Evolutionary conservation across 2,113 vertebrate species (phyloP).

Genomic region (Glaucomys volans): DNA sequence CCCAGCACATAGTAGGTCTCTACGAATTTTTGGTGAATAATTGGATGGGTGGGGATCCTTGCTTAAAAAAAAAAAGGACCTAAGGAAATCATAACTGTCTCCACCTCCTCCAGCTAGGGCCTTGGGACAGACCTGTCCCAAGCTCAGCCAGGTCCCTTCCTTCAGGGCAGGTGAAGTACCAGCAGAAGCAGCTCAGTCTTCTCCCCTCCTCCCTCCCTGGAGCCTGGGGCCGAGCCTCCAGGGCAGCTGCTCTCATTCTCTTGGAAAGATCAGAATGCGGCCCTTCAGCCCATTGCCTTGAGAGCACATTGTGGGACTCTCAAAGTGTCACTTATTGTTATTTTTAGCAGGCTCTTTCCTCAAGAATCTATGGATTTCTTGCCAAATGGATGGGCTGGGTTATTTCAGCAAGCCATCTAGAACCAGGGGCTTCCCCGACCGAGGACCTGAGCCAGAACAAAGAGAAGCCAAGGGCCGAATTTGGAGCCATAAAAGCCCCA

Average conservation of each 20-base stretch:
- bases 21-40: neutral
- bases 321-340: neutral
- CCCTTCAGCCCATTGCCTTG: neutral
- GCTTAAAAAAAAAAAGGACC: neutral
- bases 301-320: neutral
- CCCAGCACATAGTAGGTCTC: neutral
- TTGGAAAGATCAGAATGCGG: neutral
- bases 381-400: constrained; percentile 39
- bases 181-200: neutral
- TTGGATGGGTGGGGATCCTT: neutral
- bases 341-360: constrained; percentile 25
- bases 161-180: neutral
- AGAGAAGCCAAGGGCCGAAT: constrained; percentile 9
- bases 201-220: neutral
- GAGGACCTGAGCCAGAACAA: constrained; percentile 49
- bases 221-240: neutral
- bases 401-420: neutral
- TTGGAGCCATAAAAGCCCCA: constrained; percentile 61
- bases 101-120: neutral
- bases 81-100: neutral
- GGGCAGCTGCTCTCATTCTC: neutral
- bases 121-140: neutral
- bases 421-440: neutral
- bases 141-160: neutral
- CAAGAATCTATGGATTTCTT: constrained; percentile 65